Evolutionary conservation across 37 sponge, comb jelly and placozoan genomes (phyloP).

Genomic region (Eunapius fragilis): DNA sequence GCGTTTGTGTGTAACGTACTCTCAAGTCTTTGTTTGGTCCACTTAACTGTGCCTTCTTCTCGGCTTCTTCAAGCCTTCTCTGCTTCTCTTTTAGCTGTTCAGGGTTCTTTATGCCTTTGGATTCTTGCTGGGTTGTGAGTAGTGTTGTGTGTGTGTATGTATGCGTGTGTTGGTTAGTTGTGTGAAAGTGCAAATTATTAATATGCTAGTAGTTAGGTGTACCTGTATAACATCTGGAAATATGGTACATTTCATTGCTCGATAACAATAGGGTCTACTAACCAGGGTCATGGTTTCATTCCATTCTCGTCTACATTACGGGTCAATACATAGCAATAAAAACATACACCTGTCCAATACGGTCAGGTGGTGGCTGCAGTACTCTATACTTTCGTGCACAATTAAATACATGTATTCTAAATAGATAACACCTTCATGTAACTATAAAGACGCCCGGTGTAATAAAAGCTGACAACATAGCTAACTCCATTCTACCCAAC

Average conservation of each 20-base stretch:
- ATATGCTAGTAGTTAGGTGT: background rate
- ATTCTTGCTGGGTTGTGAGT: slow-evolving; percentile 38
- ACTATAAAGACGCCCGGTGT: background rate
- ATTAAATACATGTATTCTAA: background rate
- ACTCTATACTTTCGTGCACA: no score
- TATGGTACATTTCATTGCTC: no score
- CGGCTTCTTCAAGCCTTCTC: slow-evolving; percentile 63
- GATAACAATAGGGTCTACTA: no score
- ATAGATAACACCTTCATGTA: background rate
- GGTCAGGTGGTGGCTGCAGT: no score
- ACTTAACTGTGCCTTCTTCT: slow-evolving; percentile 40
- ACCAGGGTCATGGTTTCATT: no score
- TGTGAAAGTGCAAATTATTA: background rate
- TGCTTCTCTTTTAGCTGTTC: slow-evolving; percentile 72
- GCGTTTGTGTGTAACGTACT: background rate
- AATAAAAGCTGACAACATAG: background rate
- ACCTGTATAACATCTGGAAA: no score
- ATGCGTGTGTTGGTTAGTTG: slow-evolving; percentile 19
- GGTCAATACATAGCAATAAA: no score
- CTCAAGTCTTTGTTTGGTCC: slow-evolving; percentile 23
- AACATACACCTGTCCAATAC: no score
- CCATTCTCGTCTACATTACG: no score
- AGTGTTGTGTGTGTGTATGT: slow-evolving; percentile 5
- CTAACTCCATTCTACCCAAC: background rate
- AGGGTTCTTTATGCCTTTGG: slow-evolving; percentile 68